Conservation (phyloP, 2,113 vertebrate species). For the Myodes glareolus region DNA sequence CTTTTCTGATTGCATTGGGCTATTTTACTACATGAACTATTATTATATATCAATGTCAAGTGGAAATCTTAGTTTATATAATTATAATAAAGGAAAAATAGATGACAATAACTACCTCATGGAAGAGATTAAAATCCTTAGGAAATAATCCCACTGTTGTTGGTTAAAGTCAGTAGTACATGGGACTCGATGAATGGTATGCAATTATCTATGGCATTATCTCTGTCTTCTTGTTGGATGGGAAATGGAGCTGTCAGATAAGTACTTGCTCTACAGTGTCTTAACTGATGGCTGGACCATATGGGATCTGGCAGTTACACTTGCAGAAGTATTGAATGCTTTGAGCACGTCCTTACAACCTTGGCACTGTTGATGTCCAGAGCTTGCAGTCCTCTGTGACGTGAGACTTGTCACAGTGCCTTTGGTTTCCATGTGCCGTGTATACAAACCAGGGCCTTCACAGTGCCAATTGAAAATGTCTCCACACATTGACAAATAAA, state of each 20-base stretch:
- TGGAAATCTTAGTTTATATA: slow-evolving; percentile 48
- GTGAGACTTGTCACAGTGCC: neutral
- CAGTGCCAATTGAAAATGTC: neutral
- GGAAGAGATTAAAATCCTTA: slow-evolving; percentile 26
- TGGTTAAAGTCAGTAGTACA: neutral
- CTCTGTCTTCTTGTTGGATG: slow-evolving; percentile 13
- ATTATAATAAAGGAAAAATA: neutral
- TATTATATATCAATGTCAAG: slow-evolving; percentile 27
- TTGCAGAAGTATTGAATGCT: neutral
- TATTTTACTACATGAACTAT: slow-evolving; percentile 12
- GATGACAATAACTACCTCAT: slow-evolving; percentile 35
- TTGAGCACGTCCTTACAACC: neutral
- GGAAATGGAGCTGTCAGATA: slow-evolving; percentile 17
- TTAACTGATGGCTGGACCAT: slow-evolving; percentile 6
- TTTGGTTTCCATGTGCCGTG: neutral
- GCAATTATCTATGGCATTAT: slow-evolving; percentile 31
- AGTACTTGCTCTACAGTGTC: neutral
- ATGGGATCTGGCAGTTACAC: slow-evolving; percentile 15
- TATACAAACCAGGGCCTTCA: neutral
- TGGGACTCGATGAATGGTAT: neutral
- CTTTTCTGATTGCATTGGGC: slow-evolving; percentile 41
- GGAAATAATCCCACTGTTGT: neutral
- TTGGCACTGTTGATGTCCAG: neutral
- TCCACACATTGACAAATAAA: neutral
- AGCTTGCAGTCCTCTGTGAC: neutral